Conservation (phyloP, 2,797 vertebrate species). For the Sebastes minor region DNA sequence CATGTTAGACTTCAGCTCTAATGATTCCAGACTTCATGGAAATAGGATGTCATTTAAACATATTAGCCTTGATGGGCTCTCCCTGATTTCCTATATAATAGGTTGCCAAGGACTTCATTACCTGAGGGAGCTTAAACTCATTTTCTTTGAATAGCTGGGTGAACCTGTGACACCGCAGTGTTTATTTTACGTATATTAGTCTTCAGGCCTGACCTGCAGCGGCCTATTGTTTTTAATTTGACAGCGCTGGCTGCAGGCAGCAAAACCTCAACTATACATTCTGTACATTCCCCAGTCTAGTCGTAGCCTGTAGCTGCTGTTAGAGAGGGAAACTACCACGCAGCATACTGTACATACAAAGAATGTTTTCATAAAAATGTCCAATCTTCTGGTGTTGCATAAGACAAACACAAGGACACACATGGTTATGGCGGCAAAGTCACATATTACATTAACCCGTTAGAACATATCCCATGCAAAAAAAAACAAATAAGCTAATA, state of each 20-base stretch:
- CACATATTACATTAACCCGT: background rate
- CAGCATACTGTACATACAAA: background rate
- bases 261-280: conserved; percentile 40
- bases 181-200: conserved; percentile 46
- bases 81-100: conserved; percentile 44
- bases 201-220: conserved; percentile 26
- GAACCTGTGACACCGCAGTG: conserved; percentile 30
- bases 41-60: conserved; percentile 52
- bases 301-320: conserved; percentile 43
- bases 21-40: conserved; percentile 28
- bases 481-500: too few relatives aligned
- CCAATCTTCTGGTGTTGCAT: background rate
- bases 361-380: background rate
- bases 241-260: conserved; percentile 1
- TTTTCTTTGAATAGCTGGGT: conserved; percentile 39
- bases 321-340: background rate
- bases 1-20: conserved; percentile 11
- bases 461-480: too few relatives aligned
- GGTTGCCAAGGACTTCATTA: conserved; percentile 46
- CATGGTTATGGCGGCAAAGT: background rate
- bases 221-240: conserved; percentile 29
- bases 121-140: conserved; percentile 41
- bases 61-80: conserved; percentile 26
- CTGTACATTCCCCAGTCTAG: conserved; percentile 67
- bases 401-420: background rate